Conservation (phyloP, 1,140 invertebrate species). For the Arion vulgaris region DNA sequence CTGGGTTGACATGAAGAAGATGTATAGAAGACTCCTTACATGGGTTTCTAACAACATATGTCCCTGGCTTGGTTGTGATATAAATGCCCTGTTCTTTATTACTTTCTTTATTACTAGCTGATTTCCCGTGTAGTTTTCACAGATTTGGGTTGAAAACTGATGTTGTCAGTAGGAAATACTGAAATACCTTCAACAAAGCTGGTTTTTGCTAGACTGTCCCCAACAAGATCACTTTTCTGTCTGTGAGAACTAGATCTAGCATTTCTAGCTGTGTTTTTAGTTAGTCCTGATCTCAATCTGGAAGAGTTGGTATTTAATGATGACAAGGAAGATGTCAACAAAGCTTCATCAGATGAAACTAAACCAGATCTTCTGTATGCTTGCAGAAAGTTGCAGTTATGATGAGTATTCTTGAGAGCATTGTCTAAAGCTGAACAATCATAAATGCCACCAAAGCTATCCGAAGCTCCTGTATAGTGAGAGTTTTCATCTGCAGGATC, state of each 20-base stretch:
- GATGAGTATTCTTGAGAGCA: too few species aligned
- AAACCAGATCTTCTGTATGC: too few species aligned
- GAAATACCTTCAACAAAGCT: neutral
- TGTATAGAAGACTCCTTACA: neutral
- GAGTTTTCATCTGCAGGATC: too few species aligned
- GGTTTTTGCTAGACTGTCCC: neutral
- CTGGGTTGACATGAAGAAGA: constrained; percentile 9
- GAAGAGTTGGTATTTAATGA: too few species aligned
- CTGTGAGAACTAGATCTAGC: neutral
- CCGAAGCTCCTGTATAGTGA: too few species aligned
- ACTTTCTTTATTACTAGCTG: too few species aligned
- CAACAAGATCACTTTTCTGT: neutral
- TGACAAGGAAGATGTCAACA: too few species aligned
- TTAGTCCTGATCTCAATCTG: too few species aligned
- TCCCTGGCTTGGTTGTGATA: constrained; percentile 7
- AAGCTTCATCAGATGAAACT: too few species aligned
- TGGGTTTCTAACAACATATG: constrained; percentile 11
- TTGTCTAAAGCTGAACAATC: too few species aligned
- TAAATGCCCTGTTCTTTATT: constrained; percentile 3
- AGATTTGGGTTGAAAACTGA: neutral
- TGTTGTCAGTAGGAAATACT: neutral
- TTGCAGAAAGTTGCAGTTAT: too few species aligned
- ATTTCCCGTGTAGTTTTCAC: neutral
- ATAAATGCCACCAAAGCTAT: too few species aligned
- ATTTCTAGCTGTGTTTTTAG: neutral